Conservation (phyloP, 1,140 invertebrate genomes). For the Drosophila bifasciata region DNA sequence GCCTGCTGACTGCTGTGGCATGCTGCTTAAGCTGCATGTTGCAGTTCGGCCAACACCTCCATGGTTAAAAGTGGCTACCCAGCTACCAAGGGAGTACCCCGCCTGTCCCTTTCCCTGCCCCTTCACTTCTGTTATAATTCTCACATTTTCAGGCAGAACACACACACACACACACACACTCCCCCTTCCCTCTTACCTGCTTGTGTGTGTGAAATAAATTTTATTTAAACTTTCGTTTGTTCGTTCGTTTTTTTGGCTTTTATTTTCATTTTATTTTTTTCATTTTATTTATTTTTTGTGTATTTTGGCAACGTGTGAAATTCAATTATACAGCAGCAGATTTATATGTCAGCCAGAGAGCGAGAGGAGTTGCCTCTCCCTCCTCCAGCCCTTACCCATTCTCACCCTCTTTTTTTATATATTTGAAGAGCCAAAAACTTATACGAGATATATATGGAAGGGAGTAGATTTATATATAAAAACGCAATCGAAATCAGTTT, state of each 20-base stretch:
- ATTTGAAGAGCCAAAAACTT: slow-evolving; percentile 45
- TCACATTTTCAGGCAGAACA: slow-evolving; percentile 61
- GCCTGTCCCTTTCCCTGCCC: background rate
- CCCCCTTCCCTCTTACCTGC: background rate
- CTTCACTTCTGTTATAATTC: slow-evolving; percentile 54
- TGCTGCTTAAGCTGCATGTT: slow-evolving; percentile 38
- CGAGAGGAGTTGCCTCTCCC: slow-evolving; percentile 23
- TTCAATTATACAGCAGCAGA: slow-evolving; percentile 78
- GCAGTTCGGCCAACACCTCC: slow-evolving; percentile 41
- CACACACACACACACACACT: slow-evolving; percentile 13
- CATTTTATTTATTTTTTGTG: slow-evolving; percentile 32
- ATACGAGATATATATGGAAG: background rate
- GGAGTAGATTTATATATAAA: slow-evolving; percentile 61
- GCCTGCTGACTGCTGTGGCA: too few relatives aligned
- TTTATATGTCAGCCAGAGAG: slow-evolving; percentile 74
- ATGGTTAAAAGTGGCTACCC: slow-evolving; percentile 48
- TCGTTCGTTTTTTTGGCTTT: slow-evolving; percentile 43
- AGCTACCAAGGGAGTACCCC: slow-evolving; percentile 14
- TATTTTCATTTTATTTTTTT: slow-evolving; percentile 47
- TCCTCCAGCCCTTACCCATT: too few relatives aligned
- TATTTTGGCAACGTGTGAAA: slow-evolving; percentile 72
- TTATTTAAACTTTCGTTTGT: slow-evolving; percentile 78
- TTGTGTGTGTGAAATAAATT: slow-evolving; percentile 75
- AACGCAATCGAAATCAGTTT: slow-evolving; percentile 72
- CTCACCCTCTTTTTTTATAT: slow-evolving; percentile 33